Conservation (phyloP, 2,888 invertebrate species). For the Dryadula phaetusa region DNA sequence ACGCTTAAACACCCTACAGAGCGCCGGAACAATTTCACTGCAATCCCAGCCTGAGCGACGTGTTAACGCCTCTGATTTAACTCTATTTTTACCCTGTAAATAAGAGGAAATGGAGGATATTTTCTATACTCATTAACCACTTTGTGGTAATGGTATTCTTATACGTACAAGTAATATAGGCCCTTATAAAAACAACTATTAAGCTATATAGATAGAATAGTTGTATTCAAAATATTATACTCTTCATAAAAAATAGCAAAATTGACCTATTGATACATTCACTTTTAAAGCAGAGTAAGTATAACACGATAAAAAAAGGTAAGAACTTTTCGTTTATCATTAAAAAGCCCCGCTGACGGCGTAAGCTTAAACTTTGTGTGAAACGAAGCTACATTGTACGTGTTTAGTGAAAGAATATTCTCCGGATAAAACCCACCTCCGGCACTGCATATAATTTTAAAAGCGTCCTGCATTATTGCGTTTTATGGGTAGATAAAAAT, state of each 20-base stretch:
- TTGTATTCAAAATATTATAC: background rate
- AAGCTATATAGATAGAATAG: background rate
- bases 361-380: constrained; percentile 29
- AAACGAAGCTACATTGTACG: constrained; percentile 29
- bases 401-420: constrained; percentile 45
- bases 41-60: constrained; percentile 63
- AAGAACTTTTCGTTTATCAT: constrained; percentile 32
- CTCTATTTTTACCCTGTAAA: constrained; percentile 61
- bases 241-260: background rate
- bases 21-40: constrained; percentile 69
- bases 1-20: constrained; percentile 63
- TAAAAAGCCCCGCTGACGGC: constrained; percentile 36
- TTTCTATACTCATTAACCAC: constrained; percentile 31
- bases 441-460: constrained; percentile 64
- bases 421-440: constrained; percentile 46
- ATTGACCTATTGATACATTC: constrained; percentile 4
- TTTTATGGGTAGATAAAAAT: constrained; percentile 73
- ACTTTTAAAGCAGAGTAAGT: background rate
- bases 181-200: background rate
- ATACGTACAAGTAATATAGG: background rate
- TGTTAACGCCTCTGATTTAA: constrained; percentile 73
- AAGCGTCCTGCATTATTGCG: constrained; percentile 66
- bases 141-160: background rate
- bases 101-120: constrained; percentile 45
- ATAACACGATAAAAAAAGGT: constrained; percentile 27